Evolutionary conservation across 1,140 invertebrate genomes (phyloP).

Genomic region (Drosophila varians): DNA sequence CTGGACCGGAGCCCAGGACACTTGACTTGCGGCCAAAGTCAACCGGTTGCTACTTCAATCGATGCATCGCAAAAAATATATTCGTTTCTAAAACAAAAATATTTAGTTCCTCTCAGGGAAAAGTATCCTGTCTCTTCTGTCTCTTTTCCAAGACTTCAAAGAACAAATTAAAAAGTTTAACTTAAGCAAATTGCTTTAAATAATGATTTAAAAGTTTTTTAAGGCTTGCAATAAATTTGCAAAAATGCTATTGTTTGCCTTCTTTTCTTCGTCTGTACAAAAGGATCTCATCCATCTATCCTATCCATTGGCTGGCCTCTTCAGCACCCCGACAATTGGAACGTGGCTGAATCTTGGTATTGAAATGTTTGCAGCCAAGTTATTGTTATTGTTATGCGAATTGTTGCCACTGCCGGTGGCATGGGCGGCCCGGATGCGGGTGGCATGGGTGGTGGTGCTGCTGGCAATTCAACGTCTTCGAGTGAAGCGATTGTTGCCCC

Average conservation of each 20-base stretch:
- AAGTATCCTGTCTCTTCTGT: too few relatives aligned
- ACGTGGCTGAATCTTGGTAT: slow-evolving; percentile 72
- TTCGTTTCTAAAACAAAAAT: background rate
- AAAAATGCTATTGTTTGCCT: background rate
- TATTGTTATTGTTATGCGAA: slow-evolving; percentile 78
- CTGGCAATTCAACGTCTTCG: slow-evolving; percentile 67
- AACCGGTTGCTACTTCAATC: slow-evolving; percentile 50
- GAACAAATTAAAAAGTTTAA: background rate
- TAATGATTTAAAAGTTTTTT: background rate
- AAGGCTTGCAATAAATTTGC: background rate
- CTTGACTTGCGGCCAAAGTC: slow-evolving; percentile 68
- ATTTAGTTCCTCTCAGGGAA: too few relatives aligned
- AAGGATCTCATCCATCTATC: slow-evolving; percentile 42
- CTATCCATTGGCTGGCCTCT: slow-evolving; percentile 39
- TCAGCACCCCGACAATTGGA: slow-evolving; percentile 57
- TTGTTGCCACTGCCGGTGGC: slow-evolving; percentile 44
- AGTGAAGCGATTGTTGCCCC: slow-evolving; percentile 52
- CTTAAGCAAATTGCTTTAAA: background rate
- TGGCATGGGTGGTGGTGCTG: slow-evolving; percentile 17
- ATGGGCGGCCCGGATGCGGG: background rate
- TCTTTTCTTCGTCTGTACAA: background rate
- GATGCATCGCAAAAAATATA: slow-evolving; percentile 6
- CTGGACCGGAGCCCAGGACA: slow-evolving; percentile 34
- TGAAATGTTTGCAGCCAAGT: slow-evolving; percentile 79
- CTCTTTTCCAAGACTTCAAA: background rate